A percentile compares a stretch with the other conserved stretches of the same genome.
Conservation (phyloP, 2,113 vertebrate species). For the Muntiacus reevesi region DNA sequence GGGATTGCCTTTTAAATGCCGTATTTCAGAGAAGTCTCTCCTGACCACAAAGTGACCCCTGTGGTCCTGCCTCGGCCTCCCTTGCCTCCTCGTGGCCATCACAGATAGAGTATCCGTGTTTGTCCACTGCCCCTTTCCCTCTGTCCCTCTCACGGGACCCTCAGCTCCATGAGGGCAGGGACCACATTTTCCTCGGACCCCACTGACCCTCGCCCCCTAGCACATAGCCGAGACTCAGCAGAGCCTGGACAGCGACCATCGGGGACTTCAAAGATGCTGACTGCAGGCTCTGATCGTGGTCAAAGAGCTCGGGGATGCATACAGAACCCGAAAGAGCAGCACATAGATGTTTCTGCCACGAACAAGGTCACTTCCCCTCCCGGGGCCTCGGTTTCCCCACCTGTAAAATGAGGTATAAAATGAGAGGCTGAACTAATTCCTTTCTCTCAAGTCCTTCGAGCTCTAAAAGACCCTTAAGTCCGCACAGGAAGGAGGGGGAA, state of each 20-base stretch:
- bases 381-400: neutral
- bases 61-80: neutral
- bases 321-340: neutral
- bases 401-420: neutral
- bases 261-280: neutral
- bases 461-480: neutral
- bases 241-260: accelerated
- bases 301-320: neutral
- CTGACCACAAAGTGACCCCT: neutral
- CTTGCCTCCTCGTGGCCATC: neutral
- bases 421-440: neutral
- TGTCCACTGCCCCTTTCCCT: neutral
- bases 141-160: neutral
- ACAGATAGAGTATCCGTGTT: accelerated
- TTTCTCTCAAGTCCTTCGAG: neutral
- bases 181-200: accelerated
- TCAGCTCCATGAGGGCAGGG: neutral
- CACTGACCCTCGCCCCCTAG: accelerated
- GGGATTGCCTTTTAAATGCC: neutral
- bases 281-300: neutral
- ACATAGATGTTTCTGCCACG: neutral
- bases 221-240: neutral
- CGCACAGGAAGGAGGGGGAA: neutral
- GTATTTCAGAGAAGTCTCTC: neutral
- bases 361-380: neutral